phyloP scores from a whole-genome alignment of 1,140 invertebrate genomes.

The Bombus cullumanus region DNA sequence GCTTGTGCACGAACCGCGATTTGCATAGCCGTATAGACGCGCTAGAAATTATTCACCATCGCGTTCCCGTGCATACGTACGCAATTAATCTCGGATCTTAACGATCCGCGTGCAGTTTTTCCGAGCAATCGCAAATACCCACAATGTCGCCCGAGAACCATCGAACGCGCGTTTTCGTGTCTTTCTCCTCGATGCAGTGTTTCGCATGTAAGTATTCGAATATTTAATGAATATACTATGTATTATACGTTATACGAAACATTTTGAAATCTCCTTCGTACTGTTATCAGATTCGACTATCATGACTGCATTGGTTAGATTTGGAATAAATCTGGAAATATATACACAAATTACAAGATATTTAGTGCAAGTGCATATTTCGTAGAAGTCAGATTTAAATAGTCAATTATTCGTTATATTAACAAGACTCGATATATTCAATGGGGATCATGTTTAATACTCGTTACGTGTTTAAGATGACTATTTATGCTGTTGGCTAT shows the following conservation, averaged over 20 bases:
- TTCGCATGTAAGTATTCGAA: neutral
- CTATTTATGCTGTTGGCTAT: no score
- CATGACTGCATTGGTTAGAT: neutral
- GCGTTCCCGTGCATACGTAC: neutral
- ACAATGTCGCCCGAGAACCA: neutral
- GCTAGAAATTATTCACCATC: constrained; percentile 32
- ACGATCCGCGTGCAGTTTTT: neutral
- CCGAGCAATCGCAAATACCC: neutral
- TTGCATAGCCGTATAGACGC: constrained; percentile 24
- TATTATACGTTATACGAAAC: neutral
- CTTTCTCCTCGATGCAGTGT: neutral
- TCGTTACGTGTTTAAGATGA: no score
- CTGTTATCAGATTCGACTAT: neutral
- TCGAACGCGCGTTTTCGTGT: neutral
- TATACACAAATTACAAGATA: neutral
- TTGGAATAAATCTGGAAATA: neutral
- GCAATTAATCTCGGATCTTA: constrained; percentile 29
- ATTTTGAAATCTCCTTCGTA: no score
- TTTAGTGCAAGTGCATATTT: neutral
- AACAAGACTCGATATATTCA: no score
- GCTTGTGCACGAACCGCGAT: neutral
- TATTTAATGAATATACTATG: neutral
- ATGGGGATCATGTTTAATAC: no score
- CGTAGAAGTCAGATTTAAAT: neutral
- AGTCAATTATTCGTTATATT: neutral